These are phyloP conservation scores for Ictalurus punctatus DNA, from an alignment of 2,113 vertebrate genomes.

Conservation along the genomic window DNA sequence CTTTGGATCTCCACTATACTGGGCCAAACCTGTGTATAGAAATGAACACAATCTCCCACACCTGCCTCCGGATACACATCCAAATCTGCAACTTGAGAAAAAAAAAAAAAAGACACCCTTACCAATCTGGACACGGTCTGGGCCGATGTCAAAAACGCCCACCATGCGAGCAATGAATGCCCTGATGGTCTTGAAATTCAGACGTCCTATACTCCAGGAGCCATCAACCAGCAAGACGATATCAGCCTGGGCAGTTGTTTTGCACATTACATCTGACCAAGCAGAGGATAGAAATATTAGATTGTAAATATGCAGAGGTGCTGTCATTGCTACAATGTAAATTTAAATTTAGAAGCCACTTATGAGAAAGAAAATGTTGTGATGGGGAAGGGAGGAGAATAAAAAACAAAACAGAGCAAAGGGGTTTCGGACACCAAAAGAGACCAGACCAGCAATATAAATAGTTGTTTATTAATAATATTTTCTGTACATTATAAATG, in stretches of 20 bases:
- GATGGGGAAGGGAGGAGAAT: neutral
- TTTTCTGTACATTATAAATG: slow-evolving; percentile 18
- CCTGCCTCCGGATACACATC: neutral
- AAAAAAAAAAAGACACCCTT: slow-evolving; percentile 59
- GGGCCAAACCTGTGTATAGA: slow-evolving; percentile 82
- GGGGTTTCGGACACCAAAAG: neutral
- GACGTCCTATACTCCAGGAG: slow-evolving; percentile 95
- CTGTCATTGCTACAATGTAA: neutral
- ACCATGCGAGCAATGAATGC: slow-evolving; percentile 90
- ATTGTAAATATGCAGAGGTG: slow-evolving; percentile 18
- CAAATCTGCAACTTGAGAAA: neutral
- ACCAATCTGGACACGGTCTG: slow-evolving; percentile 94
- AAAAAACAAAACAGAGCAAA: neutral
- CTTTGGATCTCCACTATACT: slow-evolving; percentile 97
- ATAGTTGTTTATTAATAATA: slow-evolving; percentile 27
- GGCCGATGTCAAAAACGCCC: slow-evolving; percentile 93
- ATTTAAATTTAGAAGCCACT: neutral
- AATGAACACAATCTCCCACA: slow-evolving; percentile 4
- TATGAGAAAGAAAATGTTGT: neutral
- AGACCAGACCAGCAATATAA: slow-evolving; percentile 26
- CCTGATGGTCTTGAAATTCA: slow-evolving; percentile 93
- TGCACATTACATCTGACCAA: slow-evolving; percentile 82
- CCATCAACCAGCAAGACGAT: slow-evolving; percentile 95
- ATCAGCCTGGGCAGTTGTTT: slow-evolving; percentile 91
- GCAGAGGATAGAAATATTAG: slow-evolving; percentile 56